Conservation (phyloP, 2,797 vertebrate species). For the Geotrypetes seraphini region DNA sequence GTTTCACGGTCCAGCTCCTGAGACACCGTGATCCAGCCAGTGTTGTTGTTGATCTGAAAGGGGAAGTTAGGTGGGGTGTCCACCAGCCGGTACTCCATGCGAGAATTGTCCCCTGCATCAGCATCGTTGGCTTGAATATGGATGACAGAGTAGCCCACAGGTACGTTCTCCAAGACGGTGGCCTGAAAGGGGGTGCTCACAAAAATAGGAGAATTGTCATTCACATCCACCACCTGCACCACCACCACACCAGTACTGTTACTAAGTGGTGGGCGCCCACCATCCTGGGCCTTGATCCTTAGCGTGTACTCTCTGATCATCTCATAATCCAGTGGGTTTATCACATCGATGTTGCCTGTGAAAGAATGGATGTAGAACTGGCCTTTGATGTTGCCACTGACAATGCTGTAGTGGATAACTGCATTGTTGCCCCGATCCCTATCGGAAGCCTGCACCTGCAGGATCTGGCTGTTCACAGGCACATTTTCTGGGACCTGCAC, state of each 20-base stretch:
- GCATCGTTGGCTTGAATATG: conserved; percentile 92
- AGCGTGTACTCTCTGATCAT: conserved; percentile 82
- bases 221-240: conserved; percentile 85
- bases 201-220: conserved; percentile 93
- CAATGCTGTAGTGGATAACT: conserved; percentile 88
- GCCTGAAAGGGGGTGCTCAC: conserved; percentile 96
- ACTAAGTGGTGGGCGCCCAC: conserved; percentile 85
- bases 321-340: conserved; percentile 90
- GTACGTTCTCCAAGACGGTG: conserved; percentile 82
- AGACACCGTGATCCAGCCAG: conserved; percentile 84
- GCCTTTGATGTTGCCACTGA: conserved; percentile 87
- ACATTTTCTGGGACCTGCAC: conserved; percentile 83
- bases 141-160: conserved; percentile 82
- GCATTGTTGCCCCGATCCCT: conserved; percentile 83
- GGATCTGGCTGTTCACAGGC: conserved; percentile 72
- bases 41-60: conserved; percentile 89
- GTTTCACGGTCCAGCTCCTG: conserved; percentile 81
- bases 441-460: conserved; percentile 84
- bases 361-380: conserved; percentile 92
- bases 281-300: conserved; percentile 90
- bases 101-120: conserved; percentile 84
- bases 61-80: conserved; percentile 68
- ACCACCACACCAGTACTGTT: conserved; percentile 87
- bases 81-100: conserved; percentile 76
- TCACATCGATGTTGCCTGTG: conserved; percentile 81